Evolutionary conservation across 2,113 vertebrate species (phyloP).

Genomic region (Hepsetus odoe): DNA sequence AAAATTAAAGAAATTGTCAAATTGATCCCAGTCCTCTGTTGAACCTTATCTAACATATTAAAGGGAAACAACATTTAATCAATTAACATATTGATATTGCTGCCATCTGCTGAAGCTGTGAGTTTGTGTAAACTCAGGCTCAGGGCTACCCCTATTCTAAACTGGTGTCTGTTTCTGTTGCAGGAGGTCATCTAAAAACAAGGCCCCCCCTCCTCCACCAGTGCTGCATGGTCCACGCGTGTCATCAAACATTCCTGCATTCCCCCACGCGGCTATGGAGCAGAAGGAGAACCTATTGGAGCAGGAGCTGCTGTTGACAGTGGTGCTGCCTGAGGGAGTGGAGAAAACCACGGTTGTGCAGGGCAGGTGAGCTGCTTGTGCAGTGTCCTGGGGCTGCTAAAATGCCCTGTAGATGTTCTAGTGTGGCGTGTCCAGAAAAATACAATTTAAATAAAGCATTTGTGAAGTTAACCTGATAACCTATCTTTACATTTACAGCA

Average conservation of each 20-base stretch:
- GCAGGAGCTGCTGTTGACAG: constrained; percentile 85
- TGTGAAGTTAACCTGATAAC: background rate
- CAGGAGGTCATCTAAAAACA: constrained; percentile 89
- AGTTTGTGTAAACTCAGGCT: constrained; percentile 5
- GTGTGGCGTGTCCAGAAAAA: background rate
- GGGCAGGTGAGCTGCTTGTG: constrained; percentile 78
- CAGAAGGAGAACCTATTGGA: constrained; percentile 86
- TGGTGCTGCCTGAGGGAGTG: constrained; percentile 89
- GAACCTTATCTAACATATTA: no score
- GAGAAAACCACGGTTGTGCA: constrained; percentile 84
- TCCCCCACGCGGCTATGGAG: constrained; percentile 83
- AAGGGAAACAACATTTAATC: constrained; percentile 7
- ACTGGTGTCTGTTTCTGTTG: constrained; percentile 34
- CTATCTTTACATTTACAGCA: no score
- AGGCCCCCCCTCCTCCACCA: constrained; percentile 87
- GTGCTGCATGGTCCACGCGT: constrained; percentile 70
- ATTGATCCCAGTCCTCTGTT: constrained; percentile 18
- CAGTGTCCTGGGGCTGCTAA: background rate
- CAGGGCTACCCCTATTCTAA: background rate
- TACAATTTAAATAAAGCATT: background rate
- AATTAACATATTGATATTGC: constrained; percentile 7
- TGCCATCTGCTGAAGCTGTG: background rate
- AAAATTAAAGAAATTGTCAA: no score
- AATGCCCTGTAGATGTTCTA: background rate
- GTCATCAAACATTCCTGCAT: constrained; percentile 54